These are phyloP conservation scores for Elephas maximus DNA, from an alignment of 2,113 vertebrate genomes.

Conservation along the genomic window DNA sequence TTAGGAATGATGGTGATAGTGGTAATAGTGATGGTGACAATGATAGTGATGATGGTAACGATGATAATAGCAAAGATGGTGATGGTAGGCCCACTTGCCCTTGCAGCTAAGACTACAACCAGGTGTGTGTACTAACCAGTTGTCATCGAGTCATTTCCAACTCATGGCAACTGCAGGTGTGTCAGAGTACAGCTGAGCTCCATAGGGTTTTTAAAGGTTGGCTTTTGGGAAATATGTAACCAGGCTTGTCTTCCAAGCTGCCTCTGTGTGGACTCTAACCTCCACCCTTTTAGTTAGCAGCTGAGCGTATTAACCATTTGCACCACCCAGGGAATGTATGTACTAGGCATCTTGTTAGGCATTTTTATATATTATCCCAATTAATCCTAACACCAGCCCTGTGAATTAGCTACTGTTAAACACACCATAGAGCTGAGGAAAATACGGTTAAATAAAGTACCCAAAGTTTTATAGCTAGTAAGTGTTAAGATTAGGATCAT, in stretches of 20 bases:
- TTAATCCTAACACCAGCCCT: not conserved
- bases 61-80: no score
- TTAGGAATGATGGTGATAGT: not conserved
- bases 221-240: no score
- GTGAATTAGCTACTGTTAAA: not conserved
- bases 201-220: no score
- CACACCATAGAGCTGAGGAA: not conserved
- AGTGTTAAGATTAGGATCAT: not conserved
- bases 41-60: not conserved
- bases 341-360: not conserved
- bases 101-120: not conserved
- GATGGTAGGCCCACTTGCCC: not conserved
- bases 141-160: no score
- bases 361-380: not conserved
- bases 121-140: no score
- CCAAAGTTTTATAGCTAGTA: not conserved
- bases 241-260: no score
- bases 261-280: no score
- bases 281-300: no score
- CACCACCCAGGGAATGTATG: no score
- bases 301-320: no score
- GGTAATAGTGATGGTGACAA: not conserved
- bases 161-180: no score
- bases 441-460: not conserved
- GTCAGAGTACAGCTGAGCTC: no score